phyloP scores from a whole-genome alignment of 1,140 invertebrate species.

The Drosophila funebris region DNA sequence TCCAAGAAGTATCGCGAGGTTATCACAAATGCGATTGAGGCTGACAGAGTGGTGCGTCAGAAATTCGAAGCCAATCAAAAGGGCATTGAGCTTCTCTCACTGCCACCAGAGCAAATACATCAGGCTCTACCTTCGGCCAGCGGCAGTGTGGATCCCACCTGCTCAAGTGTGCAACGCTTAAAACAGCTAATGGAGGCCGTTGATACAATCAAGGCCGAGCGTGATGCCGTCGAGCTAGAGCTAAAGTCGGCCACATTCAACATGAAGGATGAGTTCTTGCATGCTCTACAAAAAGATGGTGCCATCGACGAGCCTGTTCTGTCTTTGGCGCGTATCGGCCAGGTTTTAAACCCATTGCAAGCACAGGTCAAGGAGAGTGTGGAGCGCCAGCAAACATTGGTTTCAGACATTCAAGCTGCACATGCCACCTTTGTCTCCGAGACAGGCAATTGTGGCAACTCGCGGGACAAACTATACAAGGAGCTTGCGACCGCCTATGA shows the following conservation, averaged over 20 bases:
- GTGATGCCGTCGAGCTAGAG: conserved; percentile 94
- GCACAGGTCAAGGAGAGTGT: conserved; percentile 91
- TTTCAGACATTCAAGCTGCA: conserved; percentile 90
- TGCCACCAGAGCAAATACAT: conserved; percentile 88
- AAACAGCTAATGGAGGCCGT: conserved; percentile 93
- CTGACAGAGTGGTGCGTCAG: conserved; percentile 90
- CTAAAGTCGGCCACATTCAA: conserved; percentile 93
- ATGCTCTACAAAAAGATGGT: conserved; percentile 92
- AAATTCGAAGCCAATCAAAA: conserved; percentile 93
- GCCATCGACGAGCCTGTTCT: conserved; percentile 94
- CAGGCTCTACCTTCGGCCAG: conserved; percentile 87
- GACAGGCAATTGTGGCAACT: conserved; percentile 87
- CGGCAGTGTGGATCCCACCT: conserved; percentile 85
- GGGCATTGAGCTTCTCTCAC: conserved; percentile 92
- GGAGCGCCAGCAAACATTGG: conserved; percentile 90
- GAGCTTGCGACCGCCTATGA: conserved; percentile 95
- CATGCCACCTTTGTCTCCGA: conserved; percentile 91
- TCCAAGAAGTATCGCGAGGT: conserved; percentile 95
- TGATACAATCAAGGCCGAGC: conserved; percentile 93
- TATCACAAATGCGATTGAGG: conserved; percentile 94
- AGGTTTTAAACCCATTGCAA: conserved; percentile 92
- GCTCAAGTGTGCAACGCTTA: conserved; percentile 88
- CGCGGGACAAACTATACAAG: conserved; percentile 92
- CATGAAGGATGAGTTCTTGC: conserved; percentile 93
- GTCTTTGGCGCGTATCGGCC: conserved; percentile 90